These are phyloP conservation scores for Lamproptera curius DNA, from an alignment of 2,888 invertebrate genomes.

Conservation along the genomic window DNA sequence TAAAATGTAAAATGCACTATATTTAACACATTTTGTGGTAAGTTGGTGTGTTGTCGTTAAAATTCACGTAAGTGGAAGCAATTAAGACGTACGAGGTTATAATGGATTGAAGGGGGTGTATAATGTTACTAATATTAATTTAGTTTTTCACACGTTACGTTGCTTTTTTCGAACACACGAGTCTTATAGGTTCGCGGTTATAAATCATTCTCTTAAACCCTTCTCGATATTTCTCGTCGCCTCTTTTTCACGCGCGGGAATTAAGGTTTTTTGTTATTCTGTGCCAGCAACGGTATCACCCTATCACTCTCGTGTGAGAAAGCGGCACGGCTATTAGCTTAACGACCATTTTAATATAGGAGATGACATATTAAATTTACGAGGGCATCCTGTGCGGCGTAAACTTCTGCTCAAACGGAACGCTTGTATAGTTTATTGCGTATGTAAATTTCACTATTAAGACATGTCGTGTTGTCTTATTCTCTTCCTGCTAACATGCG, in stretches of 20 bases:
- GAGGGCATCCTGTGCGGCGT: constrained; percentile 63
- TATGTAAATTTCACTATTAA: constrained; percentile 67
- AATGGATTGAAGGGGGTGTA: constrained; percentile 69
- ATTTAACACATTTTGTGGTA: constrained; percentile 61
- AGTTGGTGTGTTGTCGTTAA: constrained; percentile 64
- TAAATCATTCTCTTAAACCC: constrained; percentile 17
- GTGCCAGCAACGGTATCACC: constrained; percentile 53
- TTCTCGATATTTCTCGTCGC: constrained; percentile 14
- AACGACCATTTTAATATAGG: constrained; percentile 76
- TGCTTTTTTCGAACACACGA: background rate
- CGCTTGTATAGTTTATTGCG: constrained; percentile 67
- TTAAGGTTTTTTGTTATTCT: constrained; percentile 46
- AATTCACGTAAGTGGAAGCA: constrained; percentile 71
- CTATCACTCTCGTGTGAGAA: constrained; percentile 56
- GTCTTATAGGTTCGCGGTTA: constrained; percentile 5
- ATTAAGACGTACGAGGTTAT: constrained; percentile 69
- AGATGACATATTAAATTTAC: constrained; percentile 77
- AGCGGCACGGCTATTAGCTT: constrained; percentile 72
- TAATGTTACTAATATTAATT: constrained; percentile 28
- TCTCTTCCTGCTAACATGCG: too few relatives aligned
- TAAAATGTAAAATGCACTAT: constrained; percentile 63
- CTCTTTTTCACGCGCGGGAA: constrained; percentile 23
- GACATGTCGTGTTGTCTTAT: constrained; percentile 66
- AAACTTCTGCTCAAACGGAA: constrained; percentile 65
- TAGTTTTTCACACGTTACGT: background rate